Conservation (phyloP, 2,888 invertebrate genomes). For the Timema cristinae region DNA sequence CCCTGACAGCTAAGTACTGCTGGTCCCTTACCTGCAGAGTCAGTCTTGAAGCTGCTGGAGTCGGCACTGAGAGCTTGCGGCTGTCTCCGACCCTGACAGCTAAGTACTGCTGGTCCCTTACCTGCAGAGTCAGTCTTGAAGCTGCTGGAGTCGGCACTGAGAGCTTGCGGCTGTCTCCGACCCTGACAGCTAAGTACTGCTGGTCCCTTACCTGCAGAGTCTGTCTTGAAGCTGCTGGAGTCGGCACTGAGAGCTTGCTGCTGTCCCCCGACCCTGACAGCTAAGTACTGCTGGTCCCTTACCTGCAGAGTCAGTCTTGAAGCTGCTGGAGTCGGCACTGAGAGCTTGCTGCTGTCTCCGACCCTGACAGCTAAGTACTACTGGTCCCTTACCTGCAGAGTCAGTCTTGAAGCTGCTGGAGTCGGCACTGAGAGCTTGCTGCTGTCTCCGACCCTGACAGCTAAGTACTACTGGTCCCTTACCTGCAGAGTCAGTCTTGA, state of each 20-base stretch:
- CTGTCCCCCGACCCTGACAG: slow-evolving; percentile 53
- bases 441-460: slow-evolving; percentile 50
- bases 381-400: slow-evolving; percentile 73
- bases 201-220: slow-evolving; percentile 46
- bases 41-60: slow-evolving; percentile 59
- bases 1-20: slow-evolving; percentile 66
- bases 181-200: slow-evolving; percentile 68
- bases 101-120: slow-evolving; percentile 71
- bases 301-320: slow-evolving; percentile 72
- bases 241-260: slow-evolving; percentile 50
- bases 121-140: slow-evolving; percentile 75
- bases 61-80: slow-evolving; percentile 50
- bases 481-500: slow-evolving; percentile 72
- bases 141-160: slow-evolving; percentile 67
- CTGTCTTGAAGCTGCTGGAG: slow-evolving; percentile 53
- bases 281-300: slow-evolving; percentile 71
- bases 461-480: slow-evolving; percentile 71
- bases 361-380: slow-evolving; percentile 68
- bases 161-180: slow-evolving; percentile 45
- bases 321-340: slow-evolving; percentile 55
- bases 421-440: slow-evolving; percentile 42
- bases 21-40: slow-evolving; percentile 76
- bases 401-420: slow-evolving; percentile 71
- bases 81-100: slow-evolving; percentile 52
- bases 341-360: slow-evolving; percentile 46